Base-by-base conservation (phyloP, 2,888 invertebrate genomes). In the Cabera pusaria region DNA sequence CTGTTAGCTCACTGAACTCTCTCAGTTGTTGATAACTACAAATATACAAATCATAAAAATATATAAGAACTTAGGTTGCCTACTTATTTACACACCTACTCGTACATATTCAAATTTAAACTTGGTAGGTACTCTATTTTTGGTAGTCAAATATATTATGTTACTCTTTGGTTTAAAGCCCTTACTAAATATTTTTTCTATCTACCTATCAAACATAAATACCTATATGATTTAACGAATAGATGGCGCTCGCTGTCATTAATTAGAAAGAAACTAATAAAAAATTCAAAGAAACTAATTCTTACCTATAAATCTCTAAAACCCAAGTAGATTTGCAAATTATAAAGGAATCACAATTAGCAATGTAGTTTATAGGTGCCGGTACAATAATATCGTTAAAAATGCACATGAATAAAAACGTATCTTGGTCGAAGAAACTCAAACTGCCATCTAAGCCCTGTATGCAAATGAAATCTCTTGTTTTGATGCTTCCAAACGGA, bases 341-440 rank as follows among this genome's bases (percentile, higher is more conserved):
- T 6, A 98, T 87, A 78, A 99, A 97, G 49, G 94, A 92, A 82
- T 99, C 98, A 40, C 93, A 94, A 53, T 93, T 92, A 7, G 93
- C 86, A 7, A 96, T 87, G 76, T 97, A 98, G 21, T 91, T 89
- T n/a, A 98, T 76, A 0, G 97, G 96, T 7, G 95, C 94, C 0
- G 98, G 98, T 40, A 97, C 87, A 29, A 97, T 85, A 42, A 94
- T 93, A 35, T 95, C 94, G 1, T 95, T 94, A 52, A 98, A 90
- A 53, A 93, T 91, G 45, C 97, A 94, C 62, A 93, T 92, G 70
- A 98, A 97, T 6, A 95, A 91, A 70, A 95, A 95, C 34, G 94
- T 93, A 77, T 98, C 98, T 82, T 98, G 98, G 71, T 98, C 98
- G 74, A 94, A 98, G 71, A 99, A 95, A 35, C 94, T 93, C 7